Conservation (phyloP, 2,113 vertebrate species). For the Pygoscelis antarcticus region DNA sequence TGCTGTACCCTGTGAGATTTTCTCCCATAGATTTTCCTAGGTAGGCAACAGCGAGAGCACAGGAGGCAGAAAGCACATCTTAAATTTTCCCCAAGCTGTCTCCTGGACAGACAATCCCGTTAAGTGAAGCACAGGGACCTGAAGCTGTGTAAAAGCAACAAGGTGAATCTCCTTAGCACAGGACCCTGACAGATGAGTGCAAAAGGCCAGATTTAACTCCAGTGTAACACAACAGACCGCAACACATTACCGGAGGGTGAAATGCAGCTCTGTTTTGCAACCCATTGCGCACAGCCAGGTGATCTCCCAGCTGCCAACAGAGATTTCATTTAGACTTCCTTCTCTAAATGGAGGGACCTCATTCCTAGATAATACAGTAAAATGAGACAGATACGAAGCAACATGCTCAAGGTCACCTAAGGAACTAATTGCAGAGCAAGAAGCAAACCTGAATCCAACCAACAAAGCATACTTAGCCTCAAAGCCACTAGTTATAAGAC, state of each 20-base stretch:
- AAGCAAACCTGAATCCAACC: background rate
- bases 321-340: background rate
- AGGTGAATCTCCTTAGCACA: constrained; percentile 44
- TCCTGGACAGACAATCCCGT: constrained; percentile 45
- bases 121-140: constrained; percentile 42
- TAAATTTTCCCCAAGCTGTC: constrained; percentile 14
- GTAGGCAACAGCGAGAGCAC: background rate
- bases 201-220: constrained; percentile 31
- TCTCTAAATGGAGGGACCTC: background rate
- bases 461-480: background rate
- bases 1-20: background rate
- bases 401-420: background rate
- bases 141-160: constrained; percentile 52
- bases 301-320: constrained; percentile 8
- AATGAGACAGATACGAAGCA: background rate
- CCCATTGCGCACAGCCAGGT: background rate
- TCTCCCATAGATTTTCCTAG: background rate
- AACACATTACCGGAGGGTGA: background rate
- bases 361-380: background rate
- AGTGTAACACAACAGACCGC: background rate
- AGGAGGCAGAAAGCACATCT: constrained; percentile 20
- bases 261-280: background rate
- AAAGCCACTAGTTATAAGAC: constrained; percentile 2
- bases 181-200: constrained; percentile 43
- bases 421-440: constrained; percentile 43